Evolutionary conservation across 2,888 invertebrate species (phyloP).

Genomic region (Malachius bipustulatus): DNA sequence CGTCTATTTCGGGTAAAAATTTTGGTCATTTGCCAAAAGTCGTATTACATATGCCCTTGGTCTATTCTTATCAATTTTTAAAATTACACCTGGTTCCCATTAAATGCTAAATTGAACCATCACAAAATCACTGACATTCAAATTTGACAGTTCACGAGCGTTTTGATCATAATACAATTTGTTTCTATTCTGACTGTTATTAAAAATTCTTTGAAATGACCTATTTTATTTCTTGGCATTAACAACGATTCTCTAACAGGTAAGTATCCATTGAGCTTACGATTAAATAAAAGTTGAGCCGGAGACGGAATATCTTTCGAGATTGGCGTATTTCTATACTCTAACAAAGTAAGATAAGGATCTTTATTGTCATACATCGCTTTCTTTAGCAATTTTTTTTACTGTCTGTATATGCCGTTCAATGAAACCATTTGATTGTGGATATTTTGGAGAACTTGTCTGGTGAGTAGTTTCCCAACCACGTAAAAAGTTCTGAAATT

Average conservation of each 20-base stretch:
- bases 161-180: no score
- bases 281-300: background rate
- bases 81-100: no score
- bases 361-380: slow-evolving; percentile 7
- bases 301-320: background rate
- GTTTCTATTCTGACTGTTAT: no score
- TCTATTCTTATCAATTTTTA: no score
- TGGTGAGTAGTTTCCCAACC: slow-evolving; percentile 17
- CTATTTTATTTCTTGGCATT: slow-evolving; percentile 1
- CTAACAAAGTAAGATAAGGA: slow-evolving; percentile 9
- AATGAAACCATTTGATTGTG: slow-evolving; percentile 18
- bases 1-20: no score
- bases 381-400: slow-evolving; percentile 18
- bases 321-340: slow-evolving; percentile 10
- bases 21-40: no score
- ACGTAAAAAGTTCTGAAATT: slow-evolving; percentile 16
- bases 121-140: no score
- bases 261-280: background rate
- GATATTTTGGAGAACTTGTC: slow-evolving; percentile 15
- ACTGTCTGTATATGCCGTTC: slow-evolving; percentile 19
- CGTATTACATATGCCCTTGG: no score
- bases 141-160: no score
- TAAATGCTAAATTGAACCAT: no score
- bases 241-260: background rate
- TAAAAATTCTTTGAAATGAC: background rate